Percentiles rank a stretch among this genome's conserved stretches.
These are phyloP conservation scores for Telenomus remus DNA, from an alignment of 1,140 invertebrate genomes.

Conservation along the genomic window DNA sequence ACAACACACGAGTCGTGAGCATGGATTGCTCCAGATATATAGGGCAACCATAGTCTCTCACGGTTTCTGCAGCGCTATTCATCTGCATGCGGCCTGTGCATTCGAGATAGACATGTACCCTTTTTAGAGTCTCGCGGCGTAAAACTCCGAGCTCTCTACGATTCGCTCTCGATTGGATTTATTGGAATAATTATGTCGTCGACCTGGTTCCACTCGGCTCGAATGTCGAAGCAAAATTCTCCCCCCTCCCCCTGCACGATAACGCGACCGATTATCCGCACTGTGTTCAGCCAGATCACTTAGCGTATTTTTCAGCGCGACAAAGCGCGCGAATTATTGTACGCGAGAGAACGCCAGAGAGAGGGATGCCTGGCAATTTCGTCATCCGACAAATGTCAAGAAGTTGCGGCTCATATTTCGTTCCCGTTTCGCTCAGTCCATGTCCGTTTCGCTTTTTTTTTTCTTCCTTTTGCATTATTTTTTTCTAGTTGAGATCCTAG, in stretches of 20 bases:
- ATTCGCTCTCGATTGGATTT: slow-evolving; percentile 64
- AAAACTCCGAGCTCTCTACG: slow-evolving; percentile 49
- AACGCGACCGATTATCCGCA: slow-evolving; percentile 50
- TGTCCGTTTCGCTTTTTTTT: slow-evolving; percentile 25
- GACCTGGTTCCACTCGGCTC: slow-evolving; percentile 55
- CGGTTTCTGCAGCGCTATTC: slow-evolving; percentile 73
- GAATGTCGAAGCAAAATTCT: slow-evolving; percentile 37
- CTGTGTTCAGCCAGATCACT: slow-evolving; percentile 37
- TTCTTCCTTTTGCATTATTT: no score
- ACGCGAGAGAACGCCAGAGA: slow-evolving; percentile 28
- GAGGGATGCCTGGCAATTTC: slow-evolving; percentile 37
- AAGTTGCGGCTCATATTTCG: slow-evolving; percentile 45
- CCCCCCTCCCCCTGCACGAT: slow-evolving; percentile 40
- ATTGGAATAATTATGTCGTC: slow-evolving; percentile 65
- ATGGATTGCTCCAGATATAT: slow-evolving; percentile 71
- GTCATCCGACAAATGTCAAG: slow-evolving; percentile 48
- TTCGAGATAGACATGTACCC: slow-evolving; percentile 60
- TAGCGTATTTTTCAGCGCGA: slow-evolving; percentile 26
- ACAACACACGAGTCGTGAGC: slow-evolving; percentile 67
- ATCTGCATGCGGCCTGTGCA: slow-evolving; percentile 67
- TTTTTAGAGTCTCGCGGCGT: slow-evolving; percentile 58
- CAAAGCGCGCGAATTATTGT: slow-evolving; percentile 34
- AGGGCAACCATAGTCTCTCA: slow-evolving; percentile 74
- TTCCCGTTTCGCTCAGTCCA: slow-evolving; percentile 24
- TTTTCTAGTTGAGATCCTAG: background rate